Evolutionary conservation across 2,888 invertebrate species (phyloP), one percentile per base, ranked within the genome.

Genomic region (Papilio elwesi): DNA sequence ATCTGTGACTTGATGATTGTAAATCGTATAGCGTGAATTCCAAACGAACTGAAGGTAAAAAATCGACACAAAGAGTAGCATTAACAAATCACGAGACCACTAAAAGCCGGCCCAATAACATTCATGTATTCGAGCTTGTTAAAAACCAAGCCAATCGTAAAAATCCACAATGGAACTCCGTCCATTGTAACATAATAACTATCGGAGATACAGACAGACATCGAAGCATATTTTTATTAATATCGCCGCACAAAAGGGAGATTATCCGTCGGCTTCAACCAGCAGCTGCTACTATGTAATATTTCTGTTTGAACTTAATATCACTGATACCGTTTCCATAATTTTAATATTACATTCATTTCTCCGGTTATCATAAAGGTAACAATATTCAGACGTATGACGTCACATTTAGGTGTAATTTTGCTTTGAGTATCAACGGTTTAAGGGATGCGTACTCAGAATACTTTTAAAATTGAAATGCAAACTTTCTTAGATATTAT

Each of bases 191-290:
- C 84, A 84, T 84, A 84, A 81, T 86, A 87, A 87, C 85, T 86
- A 88, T 83, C 86, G 85, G 82, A 90, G 89, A 89, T 90, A 87
- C 83, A 83, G 86, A 82, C 86, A 86, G 85, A 83, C 88, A 90
- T 90, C 83, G 85, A 88, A 80, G 84, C 89, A 93, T 92, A 93
- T 93, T 93, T 92, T 93, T 93, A 93, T 93, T 93, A 93, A 93
- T 93, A 93, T 87, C 84, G 80, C 81, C 78, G 78, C 87, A 93
- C 93, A 93, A 93, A 87, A 82, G 90, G 85, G 85, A 91, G 93
- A 92, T 93, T 93, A 93, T 90, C 90, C 89, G 85, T 84, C 85
- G 81, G 89, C 88, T 88, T 80, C 85, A 83, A 81, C 81, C 79
- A 83, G 90, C 93, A 93, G 92, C 91, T 91, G 92, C 88, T 84